Percentiles rank a stretch among this genome's conserved stretches.
These are phyloP conservation scores for Cotesia chilonis DNA, from an alignment of 1,140 invertebrate species.

Conservation along the genomic window DNA sequence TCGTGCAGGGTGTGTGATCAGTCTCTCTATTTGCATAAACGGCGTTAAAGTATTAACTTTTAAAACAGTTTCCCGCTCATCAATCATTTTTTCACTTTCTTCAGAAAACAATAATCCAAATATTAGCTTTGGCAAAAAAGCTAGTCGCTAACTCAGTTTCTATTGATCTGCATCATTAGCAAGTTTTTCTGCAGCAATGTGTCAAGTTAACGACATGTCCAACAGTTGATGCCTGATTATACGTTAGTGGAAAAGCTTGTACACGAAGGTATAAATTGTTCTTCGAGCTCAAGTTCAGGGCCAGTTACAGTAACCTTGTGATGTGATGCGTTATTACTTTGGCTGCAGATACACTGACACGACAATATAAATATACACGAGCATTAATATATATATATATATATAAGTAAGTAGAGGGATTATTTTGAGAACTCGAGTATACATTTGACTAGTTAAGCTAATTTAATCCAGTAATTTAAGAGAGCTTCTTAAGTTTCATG, in stretches of 20 bases:
- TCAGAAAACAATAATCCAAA: too few relatives aligned
- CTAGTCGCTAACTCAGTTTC: background rate
- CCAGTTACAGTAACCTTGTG: background rate
- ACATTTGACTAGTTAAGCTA: background rate
- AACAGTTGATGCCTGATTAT: too few relatives aligned
- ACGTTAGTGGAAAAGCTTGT: background rate
- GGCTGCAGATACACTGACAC: background rate
- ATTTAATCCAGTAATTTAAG: slow-evolving; percentile 9
- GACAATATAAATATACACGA: too few relatives aligned
- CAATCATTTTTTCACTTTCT: slow-evolving; percentile 29
- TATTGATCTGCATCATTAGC: too few relatives aligned
- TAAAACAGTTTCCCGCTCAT: slow-evolving; percentile 34
- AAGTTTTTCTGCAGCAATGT: too few relatives aligned
- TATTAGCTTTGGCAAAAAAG: background rate
- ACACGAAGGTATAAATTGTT: background rate
- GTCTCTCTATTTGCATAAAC: slow-evolving; percentile 12
- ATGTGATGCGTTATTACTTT: slow-evolving; percentile 1
- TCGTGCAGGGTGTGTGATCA: slow-evolving; percentile 34
- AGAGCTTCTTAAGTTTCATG: background rate
- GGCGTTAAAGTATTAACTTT: background rate
- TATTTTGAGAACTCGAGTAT: slow-evolving; percentile 4
- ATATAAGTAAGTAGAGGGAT: background rate
- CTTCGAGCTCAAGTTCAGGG: background rate
- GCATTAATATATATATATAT: too few relatives aligned
- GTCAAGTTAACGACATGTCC: too few relatives aligned